Evolutionary conservation across 2,888 invertebrate genomes (phyloP), one percentile per base, ranked within the genome.

Genomic region (Mystacides longicornis): DNA sequence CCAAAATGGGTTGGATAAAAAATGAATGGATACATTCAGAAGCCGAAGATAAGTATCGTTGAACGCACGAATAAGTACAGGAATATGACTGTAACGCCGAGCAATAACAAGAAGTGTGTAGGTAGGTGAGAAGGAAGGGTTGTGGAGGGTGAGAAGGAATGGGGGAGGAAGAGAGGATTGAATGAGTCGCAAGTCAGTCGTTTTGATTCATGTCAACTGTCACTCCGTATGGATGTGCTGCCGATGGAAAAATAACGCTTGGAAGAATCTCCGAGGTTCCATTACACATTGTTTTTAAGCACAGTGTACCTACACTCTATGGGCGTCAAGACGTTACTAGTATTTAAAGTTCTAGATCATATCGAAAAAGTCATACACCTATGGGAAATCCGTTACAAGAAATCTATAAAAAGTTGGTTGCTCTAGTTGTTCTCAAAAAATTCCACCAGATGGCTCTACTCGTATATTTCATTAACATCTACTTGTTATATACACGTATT

Each of bases 161-260:
- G 37, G 3, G n/a, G n/a, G n/a, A 11, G 27, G 11, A 11, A 27
- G 11, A 37, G 14, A 37, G 37, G 48, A 48, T 48, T 48, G 48
- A 23, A 48, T 48, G 37, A 37, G 48, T 23, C 48, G 16, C 23
- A 37, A 37, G 37, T 37, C 37, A 37, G n/a, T 37, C 14, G 37
- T 37, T 37, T n/a, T 48, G 48, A 48, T 48, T 48, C 48, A 48
- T 48, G 48, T 48, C 48, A 48, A 23, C 22, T 23, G 48, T 48
- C 48, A 48, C n/a, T 23, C 3, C 20, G 7, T 48, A 48, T 48
- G 48, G 48, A 48, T 48, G 48, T 48, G 11, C 23, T 22, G 48
- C 23, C 21, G 48, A 23, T 23, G 9, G 23, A 48, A 23, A 48
- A 46, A 22, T 45, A 37, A 20, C 48, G 48, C 48, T 48, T 23